Evolutionary conservation across 2,888 invertebrate genomes (phyloP).

Genomic region (Nemoura dubitans): DNA sequence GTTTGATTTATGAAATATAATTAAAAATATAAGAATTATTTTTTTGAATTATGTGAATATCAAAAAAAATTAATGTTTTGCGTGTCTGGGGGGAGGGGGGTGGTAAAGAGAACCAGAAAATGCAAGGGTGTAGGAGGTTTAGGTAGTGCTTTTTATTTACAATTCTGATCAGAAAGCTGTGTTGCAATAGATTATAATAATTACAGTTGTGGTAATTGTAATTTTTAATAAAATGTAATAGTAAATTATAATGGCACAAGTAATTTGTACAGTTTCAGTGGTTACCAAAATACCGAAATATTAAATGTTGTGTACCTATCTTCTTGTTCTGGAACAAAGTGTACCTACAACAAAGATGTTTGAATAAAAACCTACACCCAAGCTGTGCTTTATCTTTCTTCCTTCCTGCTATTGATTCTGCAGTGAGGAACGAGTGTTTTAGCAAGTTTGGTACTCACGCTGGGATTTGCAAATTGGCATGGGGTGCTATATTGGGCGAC

Average conservation of each 20-base stretch:
- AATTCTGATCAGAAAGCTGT: slow-evolving; percentile 31
- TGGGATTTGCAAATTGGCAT: too few relatives aligned
- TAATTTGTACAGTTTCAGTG: slow-evolving; percentile 48
- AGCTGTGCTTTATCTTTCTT: neutral
- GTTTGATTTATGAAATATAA: slow-evolving; percentile 26
- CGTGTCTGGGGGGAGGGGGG: neutral
- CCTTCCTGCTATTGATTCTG: too few relatives aligned
- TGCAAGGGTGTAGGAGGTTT: slow-evolving; percentile 44
- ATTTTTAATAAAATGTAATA: slow-evolving; percentile 22
- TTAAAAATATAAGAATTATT: slow-evolving; percentile 31
- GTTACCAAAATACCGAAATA: slow-evolving; percentile 44
- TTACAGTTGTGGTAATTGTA: slow-evolving; percentile 27
- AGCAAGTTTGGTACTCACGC: too few relatives aligned
- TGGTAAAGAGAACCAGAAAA: slow-evolving; percentile 2
- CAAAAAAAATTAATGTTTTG: slow-evolving; percentile 31
- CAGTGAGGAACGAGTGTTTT: too few relatives aligned
- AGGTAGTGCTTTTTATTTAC: slow-evolving; percentile 43
- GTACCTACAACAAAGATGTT: slow-evolving; percentile 46
- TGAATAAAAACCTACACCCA: slow-evolving; percentile 50
- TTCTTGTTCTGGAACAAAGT: slow-evolving; percentile 48
- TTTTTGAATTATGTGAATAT: slow-evolving; percentile 38
- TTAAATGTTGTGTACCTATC: slow-evolving; percentile 46
- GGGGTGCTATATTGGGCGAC: too few relatives aligned
- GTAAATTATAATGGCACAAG: slow-evolving; percentile 44
- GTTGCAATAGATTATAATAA: slow-evolving; percentile 31